Evolutionary conservation across 2,113 vertebrate species (phyloP), one percentile per base, ranked within the genome.

Genomic region (Bos indicus): DNA sequence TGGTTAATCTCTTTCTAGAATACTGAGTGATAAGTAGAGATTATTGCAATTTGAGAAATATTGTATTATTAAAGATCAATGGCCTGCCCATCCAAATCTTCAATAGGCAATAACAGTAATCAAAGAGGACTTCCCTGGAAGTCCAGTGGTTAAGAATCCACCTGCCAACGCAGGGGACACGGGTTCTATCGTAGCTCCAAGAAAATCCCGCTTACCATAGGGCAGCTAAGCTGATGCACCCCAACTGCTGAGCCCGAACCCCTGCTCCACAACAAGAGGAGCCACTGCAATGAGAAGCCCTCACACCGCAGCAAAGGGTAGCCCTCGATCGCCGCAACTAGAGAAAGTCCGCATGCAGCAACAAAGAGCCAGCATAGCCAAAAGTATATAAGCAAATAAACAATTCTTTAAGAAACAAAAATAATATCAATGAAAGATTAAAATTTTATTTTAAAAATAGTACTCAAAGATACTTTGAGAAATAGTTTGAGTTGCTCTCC

Each of bases 1-100:
- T 36, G 30, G 21, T 88, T 90, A 77, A 67, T 88, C 96, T 96
- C 60, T 33, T 94, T 67, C 64, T 96, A 46, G 60, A 94, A 90
- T 97, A 83, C 1, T 82, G 54, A 60, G n/a, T 13, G 21, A 30
- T 78, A 25, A 91, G 11, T 54, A 90, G 74, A 88, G 40, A 74
- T 60, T 54, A 6, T 46, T 93, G 40, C 40, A 95, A 48, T 60
- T 48, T 80, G 57, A 94, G 48, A 81, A 86, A 36, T 74, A 26
- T 2, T 23, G 40, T 93, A 40, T 36, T 60, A 30, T 84, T 74
- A 40, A 28, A 94, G 51, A 90, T 64, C 40, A 91, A 56, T 33
- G 26, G 36, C 57, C 19, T 91, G 11, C 14, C 7, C 54, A 86
- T 59, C 9, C 90, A 93, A 78, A 83, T 90, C 14, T 87, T 90